Evolutionary conservation across 2,888 invertebrate species (phyloP), one percentile per base, ranked within the genome.

Genomic region (Dasysyrphus tricinctus): DNA sequence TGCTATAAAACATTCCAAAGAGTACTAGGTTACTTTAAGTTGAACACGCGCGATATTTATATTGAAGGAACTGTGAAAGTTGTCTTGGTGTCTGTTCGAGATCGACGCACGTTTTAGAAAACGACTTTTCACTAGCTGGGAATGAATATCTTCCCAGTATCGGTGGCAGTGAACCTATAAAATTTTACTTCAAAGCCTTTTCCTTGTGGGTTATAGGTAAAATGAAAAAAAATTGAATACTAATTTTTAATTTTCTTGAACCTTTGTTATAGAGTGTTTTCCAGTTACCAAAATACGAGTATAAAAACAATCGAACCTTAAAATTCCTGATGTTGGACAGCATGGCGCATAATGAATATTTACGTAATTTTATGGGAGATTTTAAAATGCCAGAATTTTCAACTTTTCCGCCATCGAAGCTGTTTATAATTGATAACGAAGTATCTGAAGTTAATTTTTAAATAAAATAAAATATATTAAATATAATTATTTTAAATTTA

Each of bases 261-360:
- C 16, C 9, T 12, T 34, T 8, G 12, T 63, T 74, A 2, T 6
- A 86, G 82, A 39, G 39, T 39, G 24, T 42, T n/a, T 57, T 67
- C 11, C 63, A 42, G 37, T 12, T 51, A 0, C n/a, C 65, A 19
- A 24, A 32, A 0, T n/a, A 47, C 12, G 69, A 56, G 9, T n/a
- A 57, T n/a, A 14, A 16, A 39, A 16, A 19, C 4, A 86, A 86
- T 75, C 16, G 44, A 59, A 74, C 86, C 44, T 59, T 86, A 72
- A 47, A 78, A 78, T 82, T 86, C 29, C n/a, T 82, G 3, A 82
- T 86, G 77, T 16, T 86, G 44, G 82, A 81, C 32, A 75, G 74
- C 44, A n/a, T 59, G 12, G 19, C 65, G 32, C 39, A 82, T 44
- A 16, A 9, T 32, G 78, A 82, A 11, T 86, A 78, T 59, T 47